Evolutionary conservation across 1,140 invertebrate species (phyloP), one percentile per base, ranked within the genome.

Genomic region (Ylistrum balloti): DNA sequence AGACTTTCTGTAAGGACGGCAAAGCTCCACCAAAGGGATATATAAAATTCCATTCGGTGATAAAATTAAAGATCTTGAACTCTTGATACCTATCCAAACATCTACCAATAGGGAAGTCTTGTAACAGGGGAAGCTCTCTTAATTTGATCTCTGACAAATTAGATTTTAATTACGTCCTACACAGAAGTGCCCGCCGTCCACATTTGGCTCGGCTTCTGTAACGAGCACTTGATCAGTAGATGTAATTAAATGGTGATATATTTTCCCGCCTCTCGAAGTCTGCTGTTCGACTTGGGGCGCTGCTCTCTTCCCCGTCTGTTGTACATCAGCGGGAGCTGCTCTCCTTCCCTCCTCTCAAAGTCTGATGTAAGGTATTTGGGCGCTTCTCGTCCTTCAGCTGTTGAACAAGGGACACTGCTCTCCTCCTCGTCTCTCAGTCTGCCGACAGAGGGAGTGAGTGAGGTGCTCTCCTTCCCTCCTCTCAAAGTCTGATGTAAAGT

Each of bases 61-160:
- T 74, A 74, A 74, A 74, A 74, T 74, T 74, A 74, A 74, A 74
- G 56, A 74, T 28, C 56, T 74, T 74, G 22, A 74, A n/a, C 56
- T n/a, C 56, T n/a, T n/a, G 56, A 74, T 74, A 74, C 56, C 56
- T 74, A 74, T 74, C 56, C n/a, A 74, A 74, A 74, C 56, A 74
- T 28, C 9, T 3, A n/a, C 5, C 5, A 17, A n/a, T 28, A 74
- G 56, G n/a, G n/a, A 28, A 74, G 56, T 74, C 56, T 28, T 28
- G 56, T 74, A 74, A 74, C 56, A 74, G 56, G 56, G 56, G 2
- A 74, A n/a, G 17, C 0, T 28, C n/a, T 28, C 56, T 74, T 74
- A 74, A 74, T 74, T 74, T 74, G 9, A n/a, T 74, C 22, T 74
- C 56, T 17, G n/a, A 74, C 56, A 74, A 74, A 74, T 74, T 74